phyloP scores from a whole-genome alignment of 2,113 vertebrate genomes.

The Hippoglossus stenolepis region DNA sequence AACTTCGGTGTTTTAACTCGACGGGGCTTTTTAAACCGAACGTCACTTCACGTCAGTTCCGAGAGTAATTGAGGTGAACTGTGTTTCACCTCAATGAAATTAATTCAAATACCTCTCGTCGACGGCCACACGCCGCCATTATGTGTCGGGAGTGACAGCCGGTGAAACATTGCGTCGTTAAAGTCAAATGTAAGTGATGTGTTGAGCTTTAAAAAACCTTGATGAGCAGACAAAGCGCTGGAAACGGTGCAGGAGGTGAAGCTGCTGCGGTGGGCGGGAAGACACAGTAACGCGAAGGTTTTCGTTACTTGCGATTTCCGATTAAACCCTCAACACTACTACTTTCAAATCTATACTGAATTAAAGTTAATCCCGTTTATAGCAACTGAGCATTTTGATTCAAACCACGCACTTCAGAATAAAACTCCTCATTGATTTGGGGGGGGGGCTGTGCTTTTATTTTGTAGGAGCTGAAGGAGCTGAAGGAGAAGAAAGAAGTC shows the following conservation, averaged over 20 bases:
- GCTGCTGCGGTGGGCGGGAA: conserved; percentile 77
- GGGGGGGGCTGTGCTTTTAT: conserved; percentile 23
- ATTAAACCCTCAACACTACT: not conserved
- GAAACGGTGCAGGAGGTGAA: conserved; percentile 54
- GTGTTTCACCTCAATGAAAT: conserved; percentile 4
- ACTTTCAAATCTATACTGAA: not conserved
- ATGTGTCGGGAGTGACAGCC: not conserved
- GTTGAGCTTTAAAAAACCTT: not conserved
- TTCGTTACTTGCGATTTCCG: conserved; percentile 15
- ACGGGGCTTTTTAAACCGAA: not conserved
- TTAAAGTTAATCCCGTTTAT: not conserved
- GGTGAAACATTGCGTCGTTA: not conserved
- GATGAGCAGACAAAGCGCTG: conserved; percentile 70
- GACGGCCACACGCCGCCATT: not conserved
- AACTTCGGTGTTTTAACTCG: not conserved
- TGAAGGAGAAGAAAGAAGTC: conserved; percentile 87
- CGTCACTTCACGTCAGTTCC: conserved; percentile 35
- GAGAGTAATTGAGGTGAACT: not conserved
- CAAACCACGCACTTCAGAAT: conserved; percentile 7
- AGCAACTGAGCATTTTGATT: not conserved
- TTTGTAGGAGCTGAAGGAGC: conserved; percentile 87
- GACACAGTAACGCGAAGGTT: conserved; percentile 37
- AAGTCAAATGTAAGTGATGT: not conserved
- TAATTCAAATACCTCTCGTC: conserved; percentile 5
- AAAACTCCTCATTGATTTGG: conserved; percentile 7